phyloP scores from a whole-genome alignment of 1,140 invertebrate genomes.

The Pogonomyrmex barbatus region DNA sequence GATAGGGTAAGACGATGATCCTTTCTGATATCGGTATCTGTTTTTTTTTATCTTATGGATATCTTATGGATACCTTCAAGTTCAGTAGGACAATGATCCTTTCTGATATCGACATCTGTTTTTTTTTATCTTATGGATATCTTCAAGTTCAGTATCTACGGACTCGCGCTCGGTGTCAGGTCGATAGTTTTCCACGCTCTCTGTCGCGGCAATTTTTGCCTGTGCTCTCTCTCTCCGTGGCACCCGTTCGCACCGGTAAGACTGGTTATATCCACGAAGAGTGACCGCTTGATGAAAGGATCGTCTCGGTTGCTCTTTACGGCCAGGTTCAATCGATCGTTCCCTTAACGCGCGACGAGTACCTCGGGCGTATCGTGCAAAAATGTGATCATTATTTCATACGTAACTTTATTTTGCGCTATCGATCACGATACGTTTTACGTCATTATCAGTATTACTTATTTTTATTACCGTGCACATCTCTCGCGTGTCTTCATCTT shows the following conservation, averaged over 20 bases:
- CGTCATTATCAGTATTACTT: neutral
- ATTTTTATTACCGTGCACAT: neutral
- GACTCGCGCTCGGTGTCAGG: constrained; percentile 54
- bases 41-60: constrained; percentile 12
- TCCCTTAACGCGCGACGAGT: constrained; percentile 40
- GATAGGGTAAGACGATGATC: constrained; percentile 5
- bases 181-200: constrained; percentile 66
- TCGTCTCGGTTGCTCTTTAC: constrained; percentile 45
- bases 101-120: constrained; percentile 1
- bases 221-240: neutral
- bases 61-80: too few relatives aligned
- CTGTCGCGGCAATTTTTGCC: constrained; percentile 66
- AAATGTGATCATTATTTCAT: constrained; percentile 5
- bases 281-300: constrained; percentile 61
- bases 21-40: neutral
- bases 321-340: constrained; percentile 52
- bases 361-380: constrained; percentile 9
- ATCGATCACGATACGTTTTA: neutral
- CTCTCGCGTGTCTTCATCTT: neutral
- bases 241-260: constrained; percentile 72
- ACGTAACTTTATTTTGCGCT: neutral
- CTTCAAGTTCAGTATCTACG: neutral
- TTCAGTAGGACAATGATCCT: constrained; percentile 14
- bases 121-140: constrained; percentile 9
- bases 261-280: constrained; percentile 67